Percentiles rank a stretch among this genome's conserved stretches.
phyloP scores from a whole-genome alignment of 2,888 invertebrate genomes.

The Dicyrtomina minuta region DNA sequence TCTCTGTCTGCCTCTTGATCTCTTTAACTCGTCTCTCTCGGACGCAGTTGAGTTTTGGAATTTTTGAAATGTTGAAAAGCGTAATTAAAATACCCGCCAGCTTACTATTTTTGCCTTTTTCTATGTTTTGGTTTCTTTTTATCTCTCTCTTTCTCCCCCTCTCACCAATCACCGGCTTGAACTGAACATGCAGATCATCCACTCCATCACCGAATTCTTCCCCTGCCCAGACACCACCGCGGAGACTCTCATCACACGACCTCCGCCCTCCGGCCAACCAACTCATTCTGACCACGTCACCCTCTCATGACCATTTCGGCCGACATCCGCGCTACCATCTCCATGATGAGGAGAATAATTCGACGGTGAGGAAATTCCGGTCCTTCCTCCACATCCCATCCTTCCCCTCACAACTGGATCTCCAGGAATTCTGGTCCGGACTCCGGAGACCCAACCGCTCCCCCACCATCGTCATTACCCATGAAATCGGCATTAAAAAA shows the following conservation, averaged over 20 bases:
- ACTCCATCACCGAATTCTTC: conserved; percentile 52
- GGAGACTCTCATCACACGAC: conserved; percentile 51
- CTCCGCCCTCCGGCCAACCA: conserved; percentile 50
- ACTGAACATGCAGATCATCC: conserved; percentile 44
- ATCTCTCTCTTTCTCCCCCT: conserved; percentile 10
- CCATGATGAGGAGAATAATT: conserved; percentile 18
- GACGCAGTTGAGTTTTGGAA: neutral
- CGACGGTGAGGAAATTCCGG: conserved; percentile 44
- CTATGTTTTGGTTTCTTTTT: conserved; percentile 24
- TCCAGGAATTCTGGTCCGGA: conserved; percentile 53
- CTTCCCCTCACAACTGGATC: conserved; percentile 50
- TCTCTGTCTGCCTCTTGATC: too few relatives aligned
- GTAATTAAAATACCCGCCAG: neutral
- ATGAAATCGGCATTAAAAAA: conserved; percentile 51
- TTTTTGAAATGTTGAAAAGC: conserved; percentile 1
- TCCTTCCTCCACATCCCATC: conserved; percentile 52
- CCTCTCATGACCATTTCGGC: conserved; percentile 43
- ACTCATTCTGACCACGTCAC: conserved; percentile 45
- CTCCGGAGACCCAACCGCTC: conserved; percentile 51
- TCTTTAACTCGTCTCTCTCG: neutral
- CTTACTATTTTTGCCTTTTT: conserved; percentile 25
- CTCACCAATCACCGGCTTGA: neutral
- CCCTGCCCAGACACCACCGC: conserved; percentile 47
- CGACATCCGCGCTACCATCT: conserved; percentile 12
- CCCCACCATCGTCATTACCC: conserved; percentile 53